Evolutionary conservation across 2,797 vertebrate species (phyloP), one percentile per base, ranked within the genome.

Genomic region (Hyperoplus immaculatus): DNA sequence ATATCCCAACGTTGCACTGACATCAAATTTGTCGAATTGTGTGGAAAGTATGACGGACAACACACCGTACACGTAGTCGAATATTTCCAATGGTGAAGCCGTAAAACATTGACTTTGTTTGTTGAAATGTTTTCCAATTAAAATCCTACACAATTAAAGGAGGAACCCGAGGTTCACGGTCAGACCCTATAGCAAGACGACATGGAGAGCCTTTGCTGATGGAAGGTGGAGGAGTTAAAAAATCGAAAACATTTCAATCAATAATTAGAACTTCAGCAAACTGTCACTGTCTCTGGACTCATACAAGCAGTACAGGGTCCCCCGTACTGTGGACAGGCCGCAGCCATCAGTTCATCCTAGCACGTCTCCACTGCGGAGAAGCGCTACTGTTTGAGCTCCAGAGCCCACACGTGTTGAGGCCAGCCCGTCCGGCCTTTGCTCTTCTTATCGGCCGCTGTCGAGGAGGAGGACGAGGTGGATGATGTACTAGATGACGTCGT

Each of bases 371-470:
- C 53, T 29, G 29, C 29, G 29, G 29, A 29, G 29, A 29, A 29
- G 18, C 56, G 83, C 97, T 96, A 98, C 91, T 99, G 98, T 95
- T 99, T 99, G 88, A 99, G 97, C 92, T 99, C 98, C 95, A 99
- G 92, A 83, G 98, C 98, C 98, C 98, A 99, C 90, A 99, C 98
- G 75, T 99, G 98, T 91, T 99, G 98, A 38, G 98, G 98, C 98
- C 98, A 99, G 89, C 98, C 98, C 83, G 98, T 99, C 91, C 98
- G 95, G 60, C 98, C 98, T 96, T 99, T 99, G 74, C 96, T 97
- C 95, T 98, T 99, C 96, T 98, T 99, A 92, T 99, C 98, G 86
- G 94, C 96, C 92, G 93, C 96, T 81, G 97, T 96, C 87, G 96
- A 96, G 1, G 95, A 81, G 0, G 87, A 90, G 0, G 86, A 89